Conservation (phyloP, 2,113 vertebrate species). For the Lepus timidus region DNA sequence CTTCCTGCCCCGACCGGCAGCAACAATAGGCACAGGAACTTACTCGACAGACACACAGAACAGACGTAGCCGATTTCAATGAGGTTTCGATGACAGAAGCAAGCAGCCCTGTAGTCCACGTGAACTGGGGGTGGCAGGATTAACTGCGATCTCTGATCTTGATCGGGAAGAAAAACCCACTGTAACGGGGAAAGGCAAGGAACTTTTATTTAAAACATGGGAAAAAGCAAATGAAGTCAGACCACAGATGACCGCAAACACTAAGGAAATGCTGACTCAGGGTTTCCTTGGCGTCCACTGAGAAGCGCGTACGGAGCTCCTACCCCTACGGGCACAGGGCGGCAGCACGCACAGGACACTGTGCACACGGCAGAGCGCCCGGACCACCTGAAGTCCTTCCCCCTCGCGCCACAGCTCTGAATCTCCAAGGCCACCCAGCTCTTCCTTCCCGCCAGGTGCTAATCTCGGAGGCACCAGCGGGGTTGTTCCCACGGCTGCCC, state of each 20-base stretch:
- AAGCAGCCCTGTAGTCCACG: conserved; percentile 97
- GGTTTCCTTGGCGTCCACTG: background rate
- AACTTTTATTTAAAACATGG: background rate
- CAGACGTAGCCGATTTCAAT: conserved; percentile 99
- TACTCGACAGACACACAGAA: conserved; percentile 98
- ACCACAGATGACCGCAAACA: background rate
- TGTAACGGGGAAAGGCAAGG: conserved; percentile 75
- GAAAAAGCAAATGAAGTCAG: background rate
- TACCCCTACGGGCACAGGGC: background rate
- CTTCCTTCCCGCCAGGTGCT: background rate
- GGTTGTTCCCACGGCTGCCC: too few species aligned
- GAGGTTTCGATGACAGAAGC: conserved; percentile 98
- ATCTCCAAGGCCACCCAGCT: background rate
- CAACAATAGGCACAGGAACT: conserved; percentile 74
- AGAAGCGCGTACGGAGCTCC: background rate
- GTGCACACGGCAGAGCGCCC: background rate
- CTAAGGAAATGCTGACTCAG: background rate
- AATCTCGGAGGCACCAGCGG: too few species aligned
- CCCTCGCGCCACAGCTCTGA: background rate
- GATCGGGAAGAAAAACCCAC: conserved; percentile 98
- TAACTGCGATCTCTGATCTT: conserved; percentile 95
- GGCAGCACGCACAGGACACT: rapidly evolving
- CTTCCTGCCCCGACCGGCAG: background rate
- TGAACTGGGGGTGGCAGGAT: conserved; percentile 94
- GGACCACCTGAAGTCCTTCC: rapidly evolving